Percentiles rank a stretch among this genome's conserved stretches.
Evolutionary conservation across 2,113 vertebrate species (phyloP).

Genomic region (Promerops cafer): DNA sequence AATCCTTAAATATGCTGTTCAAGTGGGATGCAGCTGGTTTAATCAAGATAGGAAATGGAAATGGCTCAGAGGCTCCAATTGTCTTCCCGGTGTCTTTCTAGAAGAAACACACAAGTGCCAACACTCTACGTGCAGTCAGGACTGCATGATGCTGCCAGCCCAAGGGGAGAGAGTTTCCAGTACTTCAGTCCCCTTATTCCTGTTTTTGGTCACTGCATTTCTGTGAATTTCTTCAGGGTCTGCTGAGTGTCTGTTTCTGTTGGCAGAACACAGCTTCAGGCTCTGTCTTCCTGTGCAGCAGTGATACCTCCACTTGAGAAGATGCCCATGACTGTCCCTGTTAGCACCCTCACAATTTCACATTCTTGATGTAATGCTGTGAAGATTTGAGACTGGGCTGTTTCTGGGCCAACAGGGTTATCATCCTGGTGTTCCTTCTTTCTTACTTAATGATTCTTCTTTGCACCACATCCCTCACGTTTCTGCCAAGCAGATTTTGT

Average conservation of each 20-base stretch:
- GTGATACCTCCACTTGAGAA: not conserved
- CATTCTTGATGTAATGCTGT: not conserved
- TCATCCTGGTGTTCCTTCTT: not conserved
- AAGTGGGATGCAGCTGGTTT: not conserved
- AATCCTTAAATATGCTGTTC: not conserved
- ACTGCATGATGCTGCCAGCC: not conserved
- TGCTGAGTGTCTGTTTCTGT: not conserved
- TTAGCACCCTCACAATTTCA: not conserved
- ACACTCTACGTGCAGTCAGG: fast-evolving
- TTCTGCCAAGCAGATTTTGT: slow-evolving; percentile 9
- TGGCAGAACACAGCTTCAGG: not conserved
- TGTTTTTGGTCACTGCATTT: not conserved
- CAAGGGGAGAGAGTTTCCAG: not conserved
- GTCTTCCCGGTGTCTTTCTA: not conserved
- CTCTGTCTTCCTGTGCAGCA: not conserved
- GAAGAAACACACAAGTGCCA: not conserved
- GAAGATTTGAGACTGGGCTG: not conserved
- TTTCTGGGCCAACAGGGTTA: not conserved
- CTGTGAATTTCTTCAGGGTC: not conserved
- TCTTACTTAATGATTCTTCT: slow-evolving; percentile 8
- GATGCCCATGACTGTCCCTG: not conserved
- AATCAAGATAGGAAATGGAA: not conserved
- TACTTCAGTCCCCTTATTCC: not conserved
- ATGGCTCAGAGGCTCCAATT: not conserved
- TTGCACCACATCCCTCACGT: not conserved